Evolutionary conservation across 2,888 invertebrate genomes (phyloP), one percentile per base, ranked within the genome.

Genomic region (Tubulanus polymorphus): DNA sequence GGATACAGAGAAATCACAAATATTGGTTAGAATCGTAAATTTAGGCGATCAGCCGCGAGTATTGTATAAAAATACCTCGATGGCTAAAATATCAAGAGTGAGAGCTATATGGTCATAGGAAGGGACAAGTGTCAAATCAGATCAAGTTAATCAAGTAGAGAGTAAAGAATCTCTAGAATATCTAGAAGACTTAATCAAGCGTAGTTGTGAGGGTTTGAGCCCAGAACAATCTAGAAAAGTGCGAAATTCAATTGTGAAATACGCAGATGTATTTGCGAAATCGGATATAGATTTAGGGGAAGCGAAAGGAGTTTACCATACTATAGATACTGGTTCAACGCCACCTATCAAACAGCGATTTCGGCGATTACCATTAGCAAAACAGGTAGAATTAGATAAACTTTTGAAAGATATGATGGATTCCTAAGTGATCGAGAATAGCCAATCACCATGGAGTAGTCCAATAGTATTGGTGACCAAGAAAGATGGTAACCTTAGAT

Each of bases 351-450:
- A 41, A 41, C 41, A 41, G 15, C 5, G 41, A 5, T 23, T 23
- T 20, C 28, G 56, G 20, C 51, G 59, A 29, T 10, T 56, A 2
- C 41, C 41, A 41, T 41, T 61, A 10, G 56, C 56, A 18, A 41
- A 48, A 45, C 48, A 48, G 29, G 52, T 46, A 20, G 57, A 61
- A 49, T 53, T 56, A 20, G 51, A 59, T 20, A 51, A 20, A 20
- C 41, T 20, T 41, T 18, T 41, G 18, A 5, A 41, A 15, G 23
- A 41, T 8, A 41, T 41, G 41, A 23, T 15, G 6, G 41, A 41
- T 41, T 23, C 18, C 20, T 20, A 41, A 41, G 23, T 41, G 6
- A 41, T 41, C 23, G 23, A 23, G 15, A 18, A 18, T 41, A 20
- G 20, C 5, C 18, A 18, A 8, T 41, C 41, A 8, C 41, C 41